Conservation (phyloP, 2,797 vertebrate genomes). For the Scomberomorus guttatus region DNA sequence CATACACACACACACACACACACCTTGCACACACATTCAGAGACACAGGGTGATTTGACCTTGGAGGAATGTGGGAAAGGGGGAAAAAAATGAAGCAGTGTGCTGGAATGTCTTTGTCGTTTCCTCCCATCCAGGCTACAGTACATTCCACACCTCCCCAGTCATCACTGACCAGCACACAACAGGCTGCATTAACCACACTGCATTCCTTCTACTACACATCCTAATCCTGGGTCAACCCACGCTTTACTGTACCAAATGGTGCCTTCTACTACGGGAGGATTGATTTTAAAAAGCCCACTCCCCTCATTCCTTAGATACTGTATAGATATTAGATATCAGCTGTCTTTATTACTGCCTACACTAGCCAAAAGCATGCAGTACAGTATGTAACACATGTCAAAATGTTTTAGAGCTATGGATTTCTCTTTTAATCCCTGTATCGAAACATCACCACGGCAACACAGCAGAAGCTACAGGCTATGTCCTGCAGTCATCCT, state of each 20-base stretch:
- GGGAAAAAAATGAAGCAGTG: conserved; percentile 48
- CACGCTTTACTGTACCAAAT: conserved; percentile 32
- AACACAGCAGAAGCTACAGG: background rate
- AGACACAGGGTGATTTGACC: conserved; percentile 59
- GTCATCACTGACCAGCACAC: conserved; percentile 51
- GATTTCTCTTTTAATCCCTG: background rate
- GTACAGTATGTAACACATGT: conserved; percentile 1
- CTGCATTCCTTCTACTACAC: conserved; percentile 45
- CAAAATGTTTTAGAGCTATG: background rate
- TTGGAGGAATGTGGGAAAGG: conserved; percentile 73
- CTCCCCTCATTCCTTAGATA: conserved; percentile 57
- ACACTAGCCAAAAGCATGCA: background rate
- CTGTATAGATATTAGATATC: background rate
- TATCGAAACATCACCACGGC: background rate
- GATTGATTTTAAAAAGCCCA: conserved; percentile 25
- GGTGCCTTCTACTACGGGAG: conserved; percentile 16
- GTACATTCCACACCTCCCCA: conserved; percentile 71
- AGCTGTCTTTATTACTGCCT: conserved; percentile 12
- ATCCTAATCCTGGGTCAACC: conserved; percentile 19
- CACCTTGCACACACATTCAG: conserved; percentile 34
- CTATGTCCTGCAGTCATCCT: background rate
- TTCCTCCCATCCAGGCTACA: conserved; percentile 73
- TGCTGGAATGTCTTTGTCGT: conserved; percentile 78
- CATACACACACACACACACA: conserved; percentile 25
- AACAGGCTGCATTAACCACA: conserved; percentile 30